These are phyloP conservation scores for Brachyopa scutellaris DNA, from an alignment of 2,888 invertebrate genomes.

Conservation along the genomic window DNA sequence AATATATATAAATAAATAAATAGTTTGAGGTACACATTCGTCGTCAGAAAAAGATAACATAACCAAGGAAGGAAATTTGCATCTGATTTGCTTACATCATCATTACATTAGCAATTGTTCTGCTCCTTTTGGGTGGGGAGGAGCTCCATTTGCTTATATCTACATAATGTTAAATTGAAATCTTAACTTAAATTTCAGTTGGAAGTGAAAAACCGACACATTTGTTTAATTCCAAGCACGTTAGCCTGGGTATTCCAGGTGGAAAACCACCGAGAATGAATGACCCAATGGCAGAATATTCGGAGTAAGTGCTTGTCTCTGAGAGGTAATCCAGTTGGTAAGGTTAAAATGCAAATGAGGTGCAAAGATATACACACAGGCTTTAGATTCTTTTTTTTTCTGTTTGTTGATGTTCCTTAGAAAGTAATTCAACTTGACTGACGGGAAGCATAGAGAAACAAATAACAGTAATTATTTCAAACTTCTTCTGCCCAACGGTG, in stretches of 20 bases:
- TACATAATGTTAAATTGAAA: conserved; percentile 57
- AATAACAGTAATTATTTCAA: conserved; percentile 61
- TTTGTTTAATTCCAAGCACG: conserved; percentile 56
- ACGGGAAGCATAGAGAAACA: conserved; percentile 52
- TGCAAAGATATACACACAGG: neutral
- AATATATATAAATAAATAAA: conserved; percentile 11
- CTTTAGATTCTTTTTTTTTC: neutral
- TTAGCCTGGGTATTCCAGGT: conserved; percentile 53
- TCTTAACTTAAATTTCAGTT: conserved; percentile 56
- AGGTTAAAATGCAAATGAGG: conserved; percentile 49
- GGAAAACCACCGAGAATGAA: conserved; percentile 47
- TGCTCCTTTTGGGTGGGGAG: too few species aligned
- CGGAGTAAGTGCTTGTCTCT: conserved; percentile 10
- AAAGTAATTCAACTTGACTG: conserved; percentile 63
- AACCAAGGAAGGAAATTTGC: conserved; percentile 32
- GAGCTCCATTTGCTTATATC: conserved; percentile 23
- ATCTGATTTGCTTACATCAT: conserved; percentile 44
- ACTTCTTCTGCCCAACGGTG: conserved; percentile 13
- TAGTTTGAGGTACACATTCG: conserved; percentile 16
- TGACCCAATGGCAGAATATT: conserved; percentile 47
- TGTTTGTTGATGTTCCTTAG: conserved; percentile 26
- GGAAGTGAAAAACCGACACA: conserved; percentile 60
- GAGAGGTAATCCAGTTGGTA: neutral
- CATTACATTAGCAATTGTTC: conserved; percentile 57
- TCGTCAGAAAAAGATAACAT: conserved; percentile 44